Evolutionary conservation across 2,888 invertebrate species (phyloP), one percentile per base, ranked within the genome.

Genomic region (Eupelmus urozonus): DNA sequence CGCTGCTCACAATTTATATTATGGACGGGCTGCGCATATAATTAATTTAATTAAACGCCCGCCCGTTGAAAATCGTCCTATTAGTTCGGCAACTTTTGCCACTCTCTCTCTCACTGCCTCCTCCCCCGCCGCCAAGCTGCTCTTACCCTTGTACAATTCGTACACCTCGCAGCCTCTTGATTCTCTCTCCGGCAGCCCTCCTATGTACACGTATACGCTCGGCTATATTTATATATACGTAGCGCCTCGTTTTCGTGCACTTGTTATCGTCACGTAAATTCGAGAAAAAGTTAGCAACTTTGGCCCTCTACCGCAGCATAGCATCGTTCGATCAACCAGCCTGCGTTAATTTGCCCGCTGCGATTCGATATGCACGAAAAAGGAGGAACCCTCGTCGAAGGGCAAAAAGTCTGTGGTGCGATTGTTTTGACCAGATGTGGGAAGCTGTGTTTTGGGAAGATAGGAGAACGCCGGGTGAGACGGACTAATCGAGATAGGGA

Each of bases 41-140:
- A 89, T 89, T 89, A 89, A 89, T 88, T 89, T 89, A 89, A 89
- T 89, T 89, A 89, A 89, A 88, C 87, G 86, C 84, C 84, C 84
- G 84, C 85, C 85, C 86, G 86, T 83, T 86, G 88, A 88, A 88
- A 89, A 86, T 85, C 85, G 85, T 86, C 83, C 85, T 83, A 84
- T 85, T 85, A 85, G 85, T 85, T 85, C 78, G 82, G 83, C 82
- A 86, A 89, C 88, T 89, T 88, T 85, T 82, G 80, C 81, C 83
- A 81, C 81, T 81, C 81, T 59, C 76, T 65, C 82, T 79, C 76
- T 63, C 75, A 60, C 53, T 65, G 71, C 71, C 63, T 42, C 42
- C 74, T 66, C 76, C 45, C 18, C 40, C 20, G 9, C 42, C 49
- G 71, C 59, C 66, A 79, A 62, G 42, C 69, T 34, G 34, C 62